These are phyloP conservation scores for Arrhamphus sclerolepis DNA, from an alignment of 2,797 vertebrate species.

Conservation along the genomic window DNA sequence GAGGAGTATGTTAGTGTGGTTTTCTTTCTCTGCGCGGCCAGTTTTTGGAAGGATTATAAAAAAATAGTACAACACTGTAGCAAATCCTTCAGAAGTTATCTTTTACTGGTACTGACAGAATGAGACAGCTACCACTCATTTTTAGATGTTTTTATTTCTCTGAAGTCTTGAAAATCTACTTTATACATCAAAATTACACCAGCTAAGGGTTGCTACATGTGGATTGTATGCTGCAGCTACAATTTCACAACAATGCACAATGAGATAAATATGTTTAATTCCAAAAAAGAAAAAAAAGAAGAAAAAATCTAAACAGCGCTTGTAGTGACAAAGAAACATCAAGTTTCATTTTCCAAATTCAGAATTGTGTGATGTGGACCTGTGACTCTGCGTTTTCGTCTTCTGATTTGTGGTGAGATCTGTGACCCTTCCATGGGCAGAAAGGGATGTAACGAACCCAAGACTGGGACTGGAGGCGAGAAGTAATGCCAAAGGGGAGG, in stretches of 20 bases:
- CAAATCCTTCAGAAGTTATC: background rate
- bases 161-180: too few relatives aligned
- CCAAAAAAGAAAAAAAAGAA: background rate
- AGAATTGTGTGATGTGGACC: conserved; percentile 5
- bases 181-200: background rate
- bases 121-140: background rate
- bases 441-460: conserved; percentile 83
- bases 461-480: conserved; percentile 67
- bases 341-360: background rate
- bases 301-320: too few relatives aligned
- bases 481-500: conserved; percentile 86
- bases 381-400: background rate
- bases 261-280: background rate
- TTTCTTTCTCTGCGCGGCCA: background rate
- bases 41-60: conserved; percentile 25
- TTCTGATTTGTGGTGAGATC: conserved; percentile 2
- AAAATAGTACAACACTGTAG: background rate
- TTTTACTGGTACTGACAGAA: conserved; percentile 24
- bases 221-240: too few relatives aligned
- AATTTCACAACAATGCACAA: too few relatives aligned
- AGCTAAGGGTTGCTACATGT: too few relatives aligned
- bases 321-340: background rate
- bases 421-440: conserved; percentile 74
- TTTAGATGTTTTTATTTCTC: conserved; percentile 2
- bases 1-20: conserved; percentile 26